Conservation (phyloP, 2,888 invertebrate species). For the Athripsodes cinereus region DNA sequence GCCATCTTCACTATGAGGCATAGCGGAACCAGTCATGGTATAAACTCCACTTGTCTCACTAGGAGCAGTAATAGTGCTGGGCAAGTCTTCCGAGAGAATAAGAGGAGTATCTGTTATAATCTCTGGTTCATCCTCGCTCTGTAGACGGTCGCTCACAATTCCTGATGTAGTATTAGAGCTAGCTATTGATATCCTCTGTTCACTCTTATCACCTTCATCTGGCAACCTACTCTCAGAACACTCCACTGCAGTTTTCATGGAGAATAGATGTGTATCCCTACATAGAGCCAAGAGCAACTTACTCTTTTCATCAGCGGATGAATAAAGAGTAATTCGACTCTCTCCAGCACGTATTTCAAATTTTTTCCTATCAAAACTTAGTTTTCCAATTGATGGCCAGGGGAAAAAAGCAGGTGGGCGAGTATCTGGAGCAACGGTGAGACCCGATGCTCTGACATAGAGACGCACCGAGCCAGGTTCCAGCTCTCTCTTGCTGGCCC, state of each 20-base stretch:
- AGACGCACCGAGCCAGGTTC: conserved; percentile 79
- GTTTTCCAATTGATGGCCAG: conserved; percentile 93
- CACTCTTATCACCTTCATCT: conserved; percentile 59
- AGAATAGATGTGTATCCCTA: conserved; percentile 91
- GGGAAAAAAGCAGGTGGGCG: conserved; percentile 72
- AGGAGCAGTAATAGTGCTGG: conserved; percentile 35
- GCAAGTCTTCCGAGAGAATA: conserved; percentile 63
- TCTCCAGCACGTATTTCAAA: conserved; percentile 92
- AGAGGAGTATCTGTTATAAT: conserved; percentile 79
- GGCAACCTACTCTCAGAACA: conserved; percentile 70
- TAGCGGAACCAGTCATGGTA: conserved; percentile 65
- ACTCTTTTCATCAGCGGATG: conserved; percentile 89
- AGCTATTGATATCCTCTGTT: conserved; percentile 83
- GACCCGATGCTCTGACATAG: conserved; percentile 87
- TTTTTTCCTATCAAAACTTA: conserved; percentile 95
- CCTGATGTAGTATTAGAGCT: conserved; percentile 97
- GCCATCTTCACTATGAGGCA: conserved; percentile 35
- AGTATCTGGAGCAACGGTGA: conserved; percentile 76
- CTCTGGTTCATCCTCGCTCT: conserved; percentile 90
- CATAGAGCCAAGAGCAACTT: conserved; percentile 83
- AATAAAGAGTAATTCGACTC: conserved; percentile 82
- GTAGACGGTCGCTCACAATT: conserved; percentile 91
- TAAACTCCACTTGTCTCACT: conserved; percentile 84
- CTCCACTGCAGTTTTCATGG: conserved; percentile 84
- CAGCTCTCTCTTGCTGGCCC: conserved; percentile 67